Base-by-base conservation (phyloP, 64 coral and sea anemone species). In the Montipora efflorescens region DNA sequence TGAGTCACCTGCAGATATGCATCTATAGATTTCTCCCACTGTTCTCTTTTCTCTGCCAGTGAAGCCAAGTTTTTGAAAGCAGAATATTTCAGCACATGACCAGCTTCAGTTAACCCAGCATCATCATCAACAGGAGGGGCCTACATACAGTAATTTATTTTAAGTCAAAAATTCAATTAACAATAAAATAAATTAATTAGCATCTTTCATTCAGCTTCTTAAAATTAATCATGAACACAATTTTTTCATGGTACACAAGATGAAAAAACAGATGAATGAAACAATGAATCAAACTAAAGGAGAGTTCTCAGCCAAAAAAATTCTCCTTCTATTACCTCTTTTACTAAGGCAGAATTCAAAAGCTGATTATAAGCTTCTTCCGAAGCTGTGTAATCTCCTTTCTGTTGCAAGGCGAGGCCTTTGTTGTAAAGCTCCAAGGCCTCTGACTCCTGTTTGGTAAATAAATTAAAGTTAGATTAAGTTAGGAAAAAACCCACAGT, bases 61-160 rank as follows among this genome's bases (percentile, higher is more conserved):
- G 90, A 93, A 67, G 95, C 95, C 18, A 99, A 66, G 66, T 98
- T 98, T 75, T 98, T 98, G 89, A 94, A 98, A 15, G 97, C 97
- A 72, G 97, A 98, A 72, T 98, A 98, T 67, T 98, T 98, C 8
- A 98, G 62, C 23, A 94, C 97, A 79, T 96, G 91, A 58, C 94
- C 97, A 84, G 97, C 91, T 53, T 98, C 80, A 77, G 69, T 84
- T 57, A 89, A 77, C 46, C 88, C 91, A 59, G 67, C 76, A 67
- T 98, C 97, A 67, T 94, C 83, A 8, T 91, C 94, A 55, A 88
- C 83, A 19, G 89, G 50, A 13, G 85, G 88, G 62, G 94, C 97
- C 97, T 99, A 74, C 4, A 49, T 0, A 36, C 36, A 79, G 9
- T 6, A 7, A 48, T 48, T 8, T 67, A 28, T 3, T 12, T 23